Evolutionary conservation across 2,797 vertebrate genomes (phyloP).

Genomic region (Sciurus vulgaris): DNA sequence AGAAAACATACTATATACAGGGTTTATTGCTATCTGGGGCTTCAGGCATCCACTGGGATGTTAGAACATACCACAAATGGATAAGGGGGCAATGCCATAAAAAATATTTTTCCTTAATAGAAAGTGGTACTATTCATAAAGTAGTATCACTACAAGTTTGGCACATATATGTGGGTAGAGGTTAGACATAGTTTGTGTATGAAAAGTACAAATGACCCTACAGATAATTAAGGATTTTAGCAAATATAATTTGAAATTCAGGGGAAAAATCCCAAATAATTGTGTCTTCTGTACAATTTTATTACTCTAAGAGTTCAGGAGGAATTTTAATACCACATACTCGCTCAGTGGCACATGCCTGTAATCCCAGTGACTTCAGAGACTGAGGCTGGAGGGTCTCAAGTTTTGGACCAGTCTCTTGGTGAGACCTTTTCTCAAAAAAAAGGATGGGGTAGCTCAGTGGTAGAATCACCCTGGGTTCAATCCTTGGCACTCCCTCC

Average conservation of each 20-base stretch:
- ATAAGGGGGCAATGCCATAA: neutral
- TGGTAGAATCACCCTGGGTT: neutral
- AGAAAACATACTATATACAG: neutral
- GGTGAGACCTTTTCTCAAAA: neutral
- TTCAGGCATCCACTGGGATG: neutral
- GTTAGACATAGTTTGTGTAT: conserved; percentile 8
- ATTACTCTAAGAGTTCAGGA: conserved; percentile 18
- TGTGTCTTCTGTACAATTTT: neutral
- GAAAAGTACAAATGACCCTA: conserved; percentile 30
- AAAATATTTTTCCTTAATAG: conserved; percentile 50
- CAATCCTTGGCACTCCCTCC: neutral
- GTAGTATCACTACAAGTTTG: neutral
- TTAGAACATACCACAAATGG: neutral
- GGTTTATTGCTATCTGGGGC: neutral
- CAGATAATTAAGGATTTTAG: conserved; percentile 49
- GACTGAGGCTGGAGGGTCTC: neutral
- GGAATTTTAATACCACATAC: conserved; percentile 9
- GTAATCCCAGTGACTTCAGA: neutral
- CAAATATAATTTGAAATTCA: conserved; percentile 14
- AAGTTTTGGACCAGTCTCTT: neutral
- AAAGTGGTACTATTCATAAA: conserved; percentile 2
- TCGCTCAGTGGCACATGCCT: neutral
- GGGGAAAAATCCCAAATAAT: neutral
- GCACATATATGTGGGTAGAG: neutral
- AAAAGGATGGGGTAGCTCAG: neutral